These are phyloP conservation scores for Scaptomyza flava DNA, from an alignment of 2,888 invertebrate species.

Conservation along the genomic window DNA sequence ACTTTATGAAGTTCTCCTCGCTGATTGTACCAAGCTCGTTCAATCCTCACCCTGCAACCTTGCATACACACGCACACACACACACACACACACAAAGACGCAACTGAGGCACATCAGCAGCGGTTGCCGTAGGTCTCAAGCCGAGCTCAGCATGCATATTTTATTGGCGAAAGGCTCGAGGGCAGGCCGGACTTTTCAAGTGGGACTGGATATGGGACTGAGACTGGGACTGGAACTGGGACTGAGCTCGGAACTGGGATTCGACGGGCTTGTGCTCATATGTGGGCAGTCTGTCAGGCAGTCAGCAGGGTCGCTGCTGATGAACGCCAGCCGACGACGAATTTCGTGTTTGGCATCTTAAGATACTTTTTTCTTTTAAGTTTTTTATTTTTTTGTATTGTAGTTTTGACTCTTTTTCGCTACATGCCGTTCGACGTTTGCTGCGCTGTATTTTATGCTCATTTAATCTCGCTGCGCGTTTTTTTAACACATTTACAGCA, in stretches of 20 bases:
- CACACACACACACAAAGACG: too few species aligned
- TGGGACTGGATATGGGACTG: conserved; percentile 37
- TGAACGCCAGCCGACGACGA: conserved; percentile 69
- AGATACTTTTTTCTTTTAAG: conserved; percentile 40
- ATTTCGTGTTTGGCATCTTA: conserved; percentile 76
- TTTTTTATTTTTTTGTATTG: conserved; percentile 17
- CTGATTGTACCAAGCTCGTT: conserved; percentile 34
- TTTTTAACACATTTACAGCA: conserved; percentile 75
- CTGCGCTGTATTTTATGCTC: conserved; percentile 76
- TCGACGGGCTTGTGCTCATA: conserved; percentile 14
- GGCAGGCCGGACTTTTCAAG: conserved; percentile 43
- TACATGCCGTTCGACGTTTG: conserved; percentile 49
- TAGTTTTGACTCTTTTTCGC: conserved; percentile 43
- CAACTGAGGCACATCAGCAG: conserved; percentile 32
- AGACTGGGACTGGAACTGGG: conserved; percentile 13
- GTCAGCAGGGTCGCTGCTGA: conserved; percentile 63
- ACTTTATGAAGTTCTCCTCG: conserved; percentile 69
- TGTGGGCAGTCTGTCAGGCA: conserved; percentile 63
- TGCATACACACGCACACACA: conserved; percentile 3
- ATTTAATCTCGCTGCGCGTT: conserved; percentile 77
- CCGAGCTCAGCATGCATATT: conserved; percentile 72
- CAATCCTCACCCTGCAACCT: conserved; percentile 1
- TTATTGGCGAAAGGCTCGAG: conserved; percentile 67
- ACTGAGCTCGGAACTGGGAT: conserved; percentile 22
- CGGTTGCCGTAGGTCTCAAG: conserved; percentile 58